A percentile compares a stretch with the other conserved stretches of the same genome.
phyloP scores from a whole-genome alignment of 2,888 invertebrate species.

The Pyralis farinalis region DNA sequence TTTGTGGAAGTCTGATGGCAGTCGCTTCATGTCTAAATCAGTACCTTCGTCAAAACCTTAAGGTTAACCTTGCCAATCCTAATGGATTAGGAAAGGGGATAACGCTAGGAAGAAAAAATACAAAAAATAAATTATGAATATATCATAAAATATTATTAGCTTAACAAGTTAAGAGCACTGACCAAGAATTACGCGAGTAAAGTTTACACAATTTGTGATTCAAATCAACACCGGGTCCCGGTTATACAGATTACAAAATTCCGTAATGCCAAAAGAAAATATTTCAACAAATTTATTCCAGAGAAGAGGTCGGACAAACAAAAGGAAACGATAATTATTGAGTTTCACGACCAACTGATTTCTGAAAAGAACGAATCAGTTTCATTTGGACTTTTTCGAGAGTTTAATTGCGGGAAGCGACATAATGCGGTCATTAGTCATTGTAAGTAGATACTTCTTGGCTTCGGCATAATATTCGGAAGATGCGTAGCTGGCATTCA shows the following conservation, averaged over 20 bases:
- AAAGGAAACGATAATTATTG: constrained; percentile 26
- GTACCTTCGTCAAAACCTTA: too few species aligned
- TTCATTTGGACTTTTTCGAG: constrained; percentile 23
- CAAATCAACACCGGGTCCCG: neutral
- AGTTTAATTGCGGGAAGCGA: constrained; percentile 26
- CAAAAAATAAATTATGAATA: too few species aligned
- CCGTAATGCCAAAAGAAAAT: neutral
- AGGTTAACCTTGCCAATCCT: too few species aligned
- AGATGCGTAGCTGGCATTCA: neutral
- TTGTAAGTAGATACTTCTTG: constrained; percentile 13
- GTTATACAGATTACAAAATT: neutral
- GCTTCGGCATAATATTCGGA: constrained; percentile 4
- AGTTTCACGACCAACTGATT: constrained; percentile 28
- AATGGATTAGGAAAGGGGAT: too few species aligned
- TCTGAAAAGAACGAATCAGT: constrained; percentile 26
- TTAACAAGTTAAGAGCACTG: too few species aligned
- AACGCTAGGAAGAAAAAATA: too few species aligned
- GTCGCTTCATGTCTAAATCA: too few species aligned
- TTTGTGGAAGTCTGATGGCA: too few species aligned
- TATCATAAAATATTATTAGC: too few species aligned
- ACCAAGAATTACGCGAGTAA: too few species aligned
- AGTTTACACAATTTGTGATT: neutral
- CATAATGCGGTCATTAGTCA: constrained; percentile 22
- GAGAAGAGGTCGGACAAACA: constrained; percentile 22
- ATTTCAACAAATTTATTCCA: constrained; percentile 14